These are phyloP conservation scores for Corvus cornix DNA, from an alignment of 2,113 vertebrate species.

Conservation along the genomic window DNA sequence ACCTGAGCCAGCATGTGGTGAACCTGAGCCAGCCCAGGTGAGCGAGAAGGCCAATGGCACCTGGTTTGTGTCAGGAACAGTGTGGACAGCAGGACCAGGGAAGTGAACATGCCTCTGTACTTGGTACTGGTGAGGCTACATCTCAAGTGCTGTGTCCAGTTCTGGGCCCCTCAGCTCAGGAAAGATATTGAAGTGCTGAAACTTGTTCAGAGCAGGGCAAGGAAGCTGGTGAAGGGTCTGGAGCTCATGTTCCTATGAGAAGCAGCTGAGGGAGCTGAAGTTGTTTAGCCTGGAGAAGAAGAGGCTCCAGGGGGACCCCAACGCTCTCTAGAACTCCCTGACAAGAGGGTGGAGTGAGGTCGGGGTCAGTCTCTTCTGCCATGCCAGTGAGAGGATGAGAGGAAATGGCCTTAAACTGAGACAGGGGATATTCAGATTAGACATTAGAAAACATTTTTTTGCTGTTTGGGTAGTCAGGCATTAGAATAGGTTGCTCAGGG, in stretches of 20 bases:
- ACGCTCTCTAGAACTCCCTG: not conserved
- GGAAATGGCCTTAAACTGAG: not conserved
- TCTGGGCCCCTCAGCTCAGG: not conserved
- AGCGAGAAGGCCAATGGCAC: not conserved
- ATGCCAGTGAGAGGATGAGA: not conserved
- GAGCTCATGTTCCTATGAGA: not conserved
- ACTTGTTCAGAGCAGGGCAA: not conserved
- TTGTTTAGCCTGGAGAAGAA: not conserved
- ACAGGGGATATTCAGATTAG: not conserved
- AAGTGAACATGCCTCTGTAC: not conserved
- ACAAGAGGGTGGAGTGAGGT: not conserved
- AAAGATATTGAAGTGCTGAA: not conserved
- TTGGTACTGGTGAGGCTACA: not conserved
- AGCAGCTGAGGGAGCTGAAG: not conserved
- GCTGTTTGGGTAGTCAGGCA: not conserved
- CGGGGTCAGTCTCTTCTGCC: not conserved
- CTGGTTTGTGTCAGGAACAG: not conserved
- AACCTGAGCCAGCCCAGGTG: not conserved
- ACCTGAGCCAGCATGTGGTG: not conserved
- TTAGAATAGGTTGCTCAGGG: not conserved
- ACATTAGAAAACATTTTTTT: not conserved
- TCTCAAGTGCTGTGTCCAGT: not conserved
- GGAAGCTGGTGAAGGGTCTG: not conserved
- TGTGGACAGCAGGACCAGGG: not conserved
- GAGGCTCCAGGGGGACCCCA: not conserved